Percentiles rank a stretch among this genome's conserved stretches.
These are phyloP conservation scores for Colaptes auratus DNA, from an alignment of 2,113 vertebrate genomes.

Conservation along the genomic window DNA sequence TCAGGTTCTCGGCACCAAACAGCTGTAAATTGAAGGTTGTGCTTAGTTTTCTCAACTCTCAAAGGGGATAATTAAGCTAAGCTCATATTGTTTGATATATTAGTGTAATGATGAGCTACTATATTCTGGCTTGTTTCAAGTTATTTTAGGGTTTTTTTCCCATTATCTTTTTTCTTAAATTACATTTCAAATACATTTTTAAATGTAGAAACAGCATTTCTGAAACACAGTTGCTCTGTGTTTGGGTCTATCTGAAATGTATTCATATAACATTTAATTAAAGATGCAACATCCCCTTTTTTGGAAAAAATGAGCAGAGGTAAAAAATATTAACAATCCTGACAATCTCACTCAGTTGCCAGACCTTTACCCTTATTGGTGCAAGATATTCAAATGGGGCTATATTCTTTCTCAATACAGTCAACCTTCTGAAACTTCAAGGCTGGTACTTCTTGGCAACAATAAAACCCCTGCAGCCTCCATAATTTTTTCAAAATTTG, in stretches of 20 bases:
- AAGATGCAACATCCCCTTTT: conserved; percentile 59
- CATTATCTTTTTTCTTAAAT: conserved; percentile 78
- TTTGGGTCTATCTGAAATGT: conserved; percentile 79
- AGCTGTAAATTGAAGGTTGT: conserved; percentile 90
- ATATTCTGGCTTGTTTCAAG: conserved; percentile 80
- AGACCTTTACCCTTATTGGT: conserved; percentile 66
- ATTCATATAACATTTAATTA: conserved; percentile 84
- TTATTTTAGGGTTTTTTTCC: conserved; percentile 74
- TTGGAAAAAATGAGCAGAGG: conserved; percentile 23
- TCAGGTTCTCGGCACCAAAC: conserved; percentile 83
- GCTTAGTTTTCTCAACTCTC: conserved; percentile 86
- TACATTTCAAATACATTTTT: conserved; percentile 78
- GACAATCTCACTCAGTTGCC: conserved; percentile 63
- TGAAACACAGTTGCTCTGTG: conserved; percentile 74
- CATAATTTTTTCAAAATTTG: conserved; percentile 46
- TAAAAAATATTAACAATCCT: conserved; percentile 63
- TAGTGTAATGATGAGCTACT: conserved; percentile 86
- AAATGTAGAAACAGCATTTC: conserved; percentile 75
- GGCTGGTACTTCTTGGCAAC: conserved; percentile 45
- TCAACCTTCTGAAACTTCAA: conserved; percentile 65
- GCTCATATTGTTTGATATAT: conserved; percentile 90
- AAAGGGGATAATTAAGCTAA: conserved; percentile 90
- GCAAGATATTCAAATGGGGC: conserved; percentile 34
- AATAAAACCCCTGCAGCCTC: conserved; percentile 24
- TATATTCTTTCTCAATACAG: background rate